Conservation (phyloP, 2,113 vertebrate species). For the Lasiurus cinereus region DNA sequence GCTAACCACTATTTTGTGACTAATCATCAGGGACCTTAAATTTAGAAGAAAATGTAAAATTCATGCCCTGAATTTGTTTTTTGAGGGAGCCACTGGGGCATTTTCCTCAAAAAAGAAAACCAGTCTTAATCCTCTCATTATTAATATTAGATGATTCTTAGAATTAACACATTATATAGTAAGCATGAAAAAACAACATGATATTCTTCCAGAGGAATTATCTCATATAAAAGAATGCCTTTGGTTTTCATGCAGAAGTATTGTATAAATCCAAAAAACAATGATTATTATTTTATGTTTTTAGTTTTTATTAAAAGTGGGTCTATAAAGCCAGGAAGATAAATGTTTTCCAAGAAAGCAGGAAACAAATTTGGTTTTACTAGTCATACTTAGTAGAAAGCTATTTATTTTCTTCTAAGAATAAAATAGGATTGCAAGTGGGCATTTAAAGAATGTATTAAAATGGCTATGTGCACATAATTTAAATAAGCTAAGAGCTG, state of each 20-base stretch:
- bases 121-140: constrained; percentile 49
- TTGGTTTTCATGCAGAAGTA: constrained; percentile 12
- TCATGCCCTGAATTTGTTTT: constrained; percentile 47
- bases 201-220: not conserved
- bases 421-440: constrained; percentile 74
- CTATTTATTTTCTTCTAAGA: constrained; percentile 77
- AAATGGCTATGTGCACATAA: constrained; percentile 79
- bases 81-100: not conserved
- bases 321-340: constrained; percentile 52
- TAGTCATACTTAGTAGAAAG: constrained; percentile 65
- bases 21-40: constrained; percentile 34
- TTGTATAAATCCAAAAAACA: constrained; percentile 14
- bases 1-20: constrained; percentile 23
- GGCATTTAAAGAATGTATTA: constrained; percentile 80
- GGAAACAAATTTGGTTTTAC: constrained; percentile 54
- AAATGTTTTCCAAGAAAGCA: constrained; percentile 56
- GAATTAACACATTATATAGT: constrained; percentile 13
- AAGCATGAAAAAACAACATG: constrained; percentile 1
- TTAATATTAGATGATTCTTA: constrained; percentile 52
- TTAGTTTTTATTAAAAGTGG: constrained; percentile 73
- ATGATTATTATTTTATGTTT: constrained; percentile 59
- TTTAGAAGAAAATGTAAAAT: constrained; percentile 68
- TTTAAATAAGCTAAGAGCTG: constrained; percentile 81
- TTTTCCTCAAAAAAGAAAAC: constrained; percentile 66
- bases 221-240: constrained; percentile 6